These are phyloP conservation scores for Tangara arthus DNA, from an alignment of 2,797 vertebrate genomes.

Conservation along the genomic window DNA sequence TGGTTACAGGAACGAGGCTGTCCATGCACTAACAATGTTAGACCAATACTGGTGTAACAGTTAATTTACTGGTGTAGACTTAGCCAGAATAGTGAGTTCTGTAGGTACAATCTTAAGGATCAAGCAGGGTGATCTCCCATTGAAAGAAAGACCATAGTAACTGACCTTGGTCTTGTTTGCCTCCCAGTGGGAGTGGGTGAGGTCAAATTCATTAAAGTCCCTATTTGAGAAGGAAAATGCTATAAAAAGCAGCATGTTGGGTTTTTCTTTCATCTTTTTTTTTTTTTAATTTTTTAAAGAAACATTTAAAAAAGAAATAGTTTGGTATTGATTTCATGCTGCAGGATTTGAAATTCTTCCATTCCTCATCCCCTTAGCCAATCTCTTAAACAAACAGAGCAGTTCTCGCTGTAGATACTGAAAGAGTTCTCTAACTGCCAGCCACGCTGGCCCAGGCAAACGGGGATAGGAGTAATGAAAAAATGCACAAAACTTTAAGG, in stretches of 20 bases:
- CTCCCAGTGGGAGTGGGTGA: neutral
- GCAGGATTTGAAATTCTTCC: neutral
- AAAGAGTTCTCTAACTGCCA: neutral
- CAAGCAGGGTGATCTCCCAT: neutral
- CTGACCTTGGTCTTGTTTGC: neutral
- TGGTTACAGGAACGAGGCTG: accelerated
- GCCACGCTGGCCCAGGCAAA: neutral
- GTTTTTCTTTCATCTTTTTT: neutral
- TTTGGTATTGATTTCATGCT: neutral
- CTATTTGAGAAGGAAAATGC: neutral
- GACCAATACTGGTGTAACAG: neutral
- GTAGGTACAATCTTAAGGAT: neutral
- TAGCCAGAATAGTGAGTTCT: neutral
- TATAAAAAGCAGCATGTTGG: neutral
- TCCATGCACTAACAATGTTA: neutral
- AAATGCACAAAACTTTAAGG: neutral
- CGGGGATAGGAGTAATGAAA: neutral
- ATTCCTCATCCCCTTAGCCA: neutral
- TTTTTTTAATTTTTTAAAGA: neutral
- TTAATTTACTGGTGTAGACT: neutral
- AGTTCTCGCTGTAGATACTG: neutral
- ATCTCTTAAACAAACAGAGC: neutral
- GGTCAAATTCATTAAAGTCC: neutral
- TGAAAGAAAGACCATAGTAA: neutral
- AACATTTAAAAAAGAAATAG: neutral